Percentiles rank a stretch among this genome's conserved stretches.
Evolutionary conservation across 2,888 invertebrate genomes (phyloP).

Genomic region (Athripsodes cinereus): DNA sequence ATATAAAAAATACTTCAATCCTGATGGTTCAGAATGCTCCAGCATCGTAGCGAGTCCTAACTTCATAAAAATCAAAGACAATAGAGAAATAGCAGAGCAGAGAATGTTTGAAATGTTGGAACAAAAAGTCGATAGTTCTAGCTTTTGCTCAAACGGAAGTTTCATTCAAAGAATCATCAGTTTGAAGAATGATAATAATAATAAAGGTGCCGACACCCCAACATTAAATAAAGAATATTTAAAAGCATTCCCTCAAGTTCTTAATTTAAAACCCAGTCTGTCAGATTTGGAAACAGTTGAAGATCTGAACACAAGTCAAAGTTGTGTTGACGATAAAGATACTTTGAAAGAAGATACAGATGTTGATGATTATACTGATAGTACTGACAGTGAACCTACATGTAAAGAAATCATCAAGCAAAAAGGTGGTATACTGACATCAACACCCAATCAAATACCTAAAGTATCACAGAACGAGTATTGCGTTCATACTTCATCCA

Average conservation of each 20-base stretch:
- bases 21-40: constrained; percentile 10
- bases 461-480: background rate
- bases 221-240: constrained; percentile 42
- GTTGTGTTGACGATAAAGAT: constrained; percentile 5
- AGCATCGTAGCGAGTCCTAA: constrained; percentile 14
- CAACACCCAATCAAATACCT: constrained; percentile 20
- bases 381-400: constrained; percentile 37
- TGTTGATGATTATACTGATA: constrained; percentile 22
- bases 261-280: constrained; percentile 37
- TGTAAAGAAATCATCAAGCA: constrained; percentile 34
- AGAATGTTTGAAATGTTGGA: constrained; percentile 74
- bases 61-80: constrained; percentile 24
- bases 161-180: constrained; percentile 52
- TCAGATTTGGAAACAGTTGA: constrained; percentile 23
- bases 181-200: too few species aligned
- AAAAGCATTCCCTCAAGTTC: constrained; percentile 37
- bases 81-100: constrained; percentile 56
- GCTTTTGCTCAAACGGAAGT: constrained; percentile 65
- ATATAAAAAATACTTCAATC: constrained; percentile 38
- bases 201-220: constrained; percentile 43
- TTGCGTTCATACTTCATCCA: constrained; percentile 20
- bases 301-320: constrained; percentile 11
- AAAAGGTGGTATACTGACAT: constrained; percentile 16
- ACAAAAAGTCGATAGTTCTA: constrained; percentile 63
- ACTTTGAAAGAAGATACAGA: constrained; percentile 9